Base-by-base conservation (phyloP, 1,140 invertebrate genomes). In the Phymorhynchus buccinoides region DNA sequence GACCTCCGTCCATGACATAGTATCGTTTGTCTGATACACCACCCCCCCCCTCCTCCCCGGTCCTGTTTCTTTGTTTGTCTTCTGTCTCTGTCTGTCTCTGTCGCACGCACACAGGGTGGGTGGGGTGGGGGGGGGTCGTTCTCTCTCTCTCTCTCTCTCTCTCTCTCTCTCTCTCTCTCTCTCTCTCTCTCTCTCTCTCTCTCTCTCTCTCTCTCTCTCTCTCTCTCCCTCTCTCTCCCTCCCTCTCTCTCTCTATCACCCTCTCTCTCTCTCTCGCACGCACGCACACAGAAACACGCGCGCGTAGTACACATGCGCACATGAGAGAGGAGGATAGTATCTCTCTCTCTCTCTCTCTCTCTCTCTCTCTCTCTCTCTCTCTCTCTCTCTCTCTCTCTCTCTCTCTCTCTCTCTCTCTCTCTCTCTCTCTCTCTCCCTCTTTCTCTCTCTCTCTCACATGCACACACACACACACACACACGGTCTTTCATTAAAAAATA, bases 171-270 rank as follows among this genome's bases (percentile, higher is more conserved):
- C 7, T 48, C 44, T 48, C 44, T 48, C 44, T 18, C 18, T 62
- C 56, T 62, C 56, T 62, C 56, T 62, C 56, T 62, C 56, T 62
- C 56, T 62, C 56, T 62, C 56, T 62, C 56, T 62, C 56, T 62
- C 56, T 62, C 56, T 62, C 56, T 62, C 56, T 62, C 56, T 27
- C 56, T 14, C 48, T 14, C 48, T 14, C 48, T 14, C 12, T 14
- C 12, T 52, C 48, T 18, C 48, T 2, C 48, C 48, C 12, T 52
- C 2, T 52, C 0, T 18, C 12, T 18, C 22, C 48, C 48, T 18
- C 12, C 48, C 48, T 52, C 48, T 18, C 48, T 52, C 48, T 52
- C 48, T 52, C 12, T 52, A 9, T 52, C 12, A 52, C 48, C 48
- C 48, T 18, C 12, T 9, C 12, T 52, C 12, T 52, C 48, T 52